Conservation (phyloP, 2,797 vertebrate genomes). For the Peromyscus eremicus region DNA sequence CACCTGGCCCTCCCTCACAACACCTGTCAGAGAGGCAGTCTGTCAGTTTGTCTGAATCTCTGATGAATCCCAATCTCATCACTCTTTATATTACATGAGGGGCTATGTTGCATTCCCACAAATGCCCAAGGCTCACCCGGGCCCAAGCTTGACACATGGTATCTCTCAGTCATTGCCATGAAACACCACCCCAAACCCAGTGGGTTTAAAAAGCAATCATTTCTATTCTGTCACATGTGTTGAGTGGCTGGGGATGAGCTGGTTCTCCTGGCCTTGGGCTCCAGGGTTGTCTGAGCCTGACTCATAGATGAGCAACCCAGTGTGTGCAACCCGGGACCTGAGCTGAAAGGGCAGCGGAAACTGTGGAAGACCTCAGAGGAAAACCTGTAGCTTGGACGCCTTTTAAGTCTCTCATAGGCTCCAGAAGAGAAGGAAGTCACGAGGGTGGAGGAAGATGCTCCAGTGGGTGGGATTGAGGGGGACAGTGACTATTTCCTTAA, state of each 20-base stretch:
- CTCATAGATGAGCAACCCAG: not conserved
- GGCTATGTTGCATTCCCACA: not conserved
- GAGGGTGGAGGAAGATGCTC: not conserved
- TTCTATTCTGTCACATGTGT: not conserved
- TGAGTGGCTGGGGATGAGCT: not conserved
- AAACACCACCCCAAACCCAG: not conserved
- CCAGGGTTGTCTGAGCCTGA: not conserved
- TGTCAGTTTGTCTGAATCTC: not conserved
- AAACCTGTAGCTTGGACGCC: not conserved
- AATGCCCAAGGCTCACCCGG: not conserved
- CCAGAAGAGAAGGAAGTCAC: not conserved
- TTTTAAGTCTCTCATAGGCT: not conserved
- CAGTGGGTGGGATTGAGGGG: too few relatives aligned
- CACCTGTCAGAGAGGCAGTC: not conserved
- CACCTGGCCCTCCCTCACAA: too few relatives aligned
- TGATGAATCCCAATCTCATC: not conserved
- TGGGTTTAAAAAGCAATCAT: not conserved
- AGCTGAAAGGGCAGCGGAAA: not conserved
- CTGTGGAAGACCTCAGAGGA: not conserved
- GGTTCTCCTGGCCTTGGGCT: not conserved
- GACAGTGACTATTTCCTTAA: not conserved
- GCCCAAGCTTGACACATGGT: not conserved
- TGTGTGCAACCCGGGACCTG: rapidly evolving
- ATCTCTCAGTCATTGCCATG: not conserved
- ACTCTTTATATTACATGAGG: not conserved